Evolutionary conservation across 1,140 invertebrate species (phyloP).

Genomic region (Saccostrea glomerata): DNA sequence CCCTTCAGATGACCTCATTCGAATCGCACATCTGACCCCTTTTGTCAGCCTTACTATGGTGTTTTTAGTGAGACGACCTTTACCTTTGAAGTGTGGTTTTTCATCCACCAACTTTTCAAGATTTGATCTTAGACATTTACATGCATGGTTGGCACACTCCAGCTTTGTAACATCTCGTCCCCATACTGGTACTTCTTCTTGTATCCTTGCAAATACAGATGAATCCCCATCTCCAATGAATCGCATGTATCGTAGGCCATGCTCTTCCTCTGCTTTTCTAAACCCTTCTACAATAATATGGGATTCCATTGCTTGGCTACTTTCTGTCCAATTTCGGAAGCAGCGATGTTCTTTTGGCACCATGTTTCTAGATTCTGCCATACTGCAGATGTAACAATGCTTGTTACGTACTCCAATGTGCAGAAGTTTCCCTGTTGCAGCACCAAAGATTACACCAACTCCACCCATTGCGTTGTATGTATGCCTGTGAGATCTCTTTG

Average conservation of each 20-base stretch:
- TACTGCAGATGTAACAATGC: conserved; percentile 67
- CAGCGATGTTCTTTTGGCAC: conserved; percentile 46
- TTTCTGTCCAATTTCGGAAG: conserved; percentile 71
- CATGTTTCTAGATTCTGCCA: background rate
- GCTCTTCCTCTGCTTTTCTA: conserved; percentile 68
- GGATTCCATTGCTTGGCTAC: conserved; percentile 78
- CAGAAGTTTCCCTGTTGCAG: conserved; percentile 74
- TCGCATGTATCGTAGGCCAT: conserved; percentile 75
- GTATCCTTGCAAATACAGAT: conserved; percentile 73
- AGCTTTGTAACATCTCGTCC: conserved; percentile 75
- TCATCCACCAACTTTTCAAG: conserved; percentile 57
- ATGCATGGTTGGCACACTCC: conserved; percentile 70
- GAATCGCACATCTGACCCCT: conserved; percentile 59
- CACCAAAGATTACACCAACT: conserved; percentile 73
- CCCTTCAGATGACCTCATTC: conserved; percentile 48
- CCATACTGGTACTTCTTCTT: conserved; percentile 68
- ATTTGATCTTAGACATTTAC: conserved; percentile 74
- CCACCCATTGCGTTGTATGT: conserved; percentile 59
- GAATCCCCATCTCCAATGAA: conserved; percentile 79
- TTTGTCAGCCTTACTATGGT: conserved; percentile 52
- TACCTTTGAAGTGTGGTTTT: conserved; percentile 54
- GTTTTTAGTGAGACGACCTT: conserved; percentile 38
- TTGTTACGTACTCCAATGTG: conserved; percentile 77
- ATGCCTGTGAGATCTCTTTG: conserved; percentile 39
- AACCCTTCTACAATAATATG: conserved; percentile 78